phyloP scores from a whole-genome alignment of 2,113 vertebrate genomes.

The Pontoporia blainvillei region DNA sequence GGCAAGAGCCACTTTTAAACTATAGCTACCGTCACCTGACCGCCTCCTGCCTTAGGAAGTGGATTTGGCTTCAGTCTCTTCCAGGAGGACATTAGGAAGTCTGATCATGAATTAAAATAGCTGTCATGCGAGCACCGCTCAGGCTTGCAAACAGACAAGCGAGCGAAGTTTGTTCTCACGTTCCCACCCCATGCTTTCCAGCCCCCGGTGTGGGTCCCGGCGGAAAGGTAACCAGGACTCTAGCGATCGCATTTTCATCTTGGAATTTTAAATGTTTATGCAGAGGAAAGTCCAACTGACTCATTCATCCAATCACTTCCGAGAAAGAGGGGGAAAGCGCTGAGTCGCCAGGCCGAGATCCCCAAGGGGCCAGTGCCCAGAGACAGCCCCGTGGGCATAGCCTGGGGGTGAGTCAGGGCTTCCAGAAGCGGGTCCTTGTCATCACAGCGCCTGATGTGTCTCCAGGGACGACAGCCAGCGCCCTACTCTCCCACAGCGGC shows the following conservation, averaged over 20 bases:
- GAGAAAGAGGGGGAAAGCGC: constrained; percentile 64
- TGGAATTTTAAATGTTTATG: constrained; percentile 78
- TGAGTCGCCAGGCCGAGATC: constrained; percentile 59
- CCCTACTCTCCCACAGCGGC: constrained; percentile 64
- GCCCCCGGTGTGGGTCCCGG: constrained; percentile 58
- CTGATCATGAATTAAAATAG: neutral
- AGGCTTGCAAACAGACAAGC: neutral
- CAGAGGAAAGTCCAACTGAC: constrained; percentile 78
- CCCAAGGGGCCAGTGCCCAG: constrained; percentile 63
- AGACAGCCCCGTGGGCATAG: constrained; percentile 75
- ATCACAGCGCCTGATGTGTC: constrained; percentile 73
- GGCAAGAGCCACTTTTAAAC: neutral
- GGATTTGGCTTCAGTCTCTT: neutral
- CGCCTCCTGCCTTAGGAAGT: neutral
- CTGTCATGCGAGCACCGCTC: neutral
- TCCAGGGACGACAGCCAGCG: constrained; percentile 79
- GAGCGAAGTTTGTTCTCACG: constrained; percentile 1
- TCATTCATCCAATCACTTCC: constrained; percentile 80
- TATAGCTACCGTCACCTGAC: fast-evolving
- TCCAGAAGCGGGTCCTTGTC: constrained; percentile 82
- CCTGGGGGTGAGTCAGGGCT: constrained; percentile 79
- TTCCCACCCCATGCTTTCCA: neutral
- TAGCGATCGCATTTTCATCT: constrained; percentile 76
- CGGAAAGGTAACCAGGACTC: constrained; percentile 72
- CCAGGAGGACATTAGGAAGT: neutral